Conservation (phyloP, 2,113 vertebrate genomes). For the pig (Sus scrofa) region T2T-Sscrofa CM000822.6:19455501-19456000, state of each 20-base stretch:
- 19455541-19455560: neutral
- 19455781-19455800: neutral
- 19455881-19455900: slow-evolving; percentile 20
- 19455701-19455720: neutral
- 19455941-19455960: neutral
- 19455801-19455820: neutral
- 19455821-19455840: neutral
- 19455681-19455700: neutral
- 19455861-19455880: neutral
- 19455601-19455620: neutral
- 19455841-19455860: neutral
- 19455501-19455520: neutral
- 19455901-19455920: neutral
- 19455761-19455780: neutral
- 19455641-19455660: neutral
- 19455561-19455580: neutral
- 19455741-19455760: neutral
- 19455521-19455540: neutral
- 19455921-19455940: slow-evolving; percentile 40
- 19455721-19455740: neutral
- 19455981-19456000: neutral
- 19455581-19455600: neutral
- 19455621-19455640: neutral
- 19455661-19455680: neutral
- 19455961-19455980: neutral